phyloP scores from a whole-genome alignment of 2,113 vertebrate species.

The Litocranius walleri region DNA sequence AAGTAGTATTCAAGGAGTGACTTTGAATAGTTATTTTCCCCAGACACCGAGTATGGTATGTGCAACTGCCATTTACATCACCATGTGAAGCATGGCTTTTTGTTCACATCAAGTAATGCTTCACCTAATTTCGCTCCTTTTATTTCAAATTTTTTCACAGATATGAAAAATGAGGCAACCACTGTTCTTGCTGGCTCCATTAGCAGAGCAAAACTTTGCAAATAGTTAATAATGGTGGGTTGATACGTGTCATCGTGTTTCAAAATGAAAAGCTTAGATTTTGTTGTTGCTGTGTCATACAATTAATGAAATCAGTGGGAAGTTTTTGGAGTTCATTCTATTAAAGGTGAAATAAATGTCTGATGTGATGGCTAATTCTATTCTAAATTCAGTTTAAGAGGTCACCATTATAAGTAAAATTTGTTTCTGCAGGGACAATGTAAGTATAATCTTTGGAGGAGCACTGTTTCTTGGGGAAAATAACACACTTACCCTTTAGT shows the following conservation, averaged over 20 bases:
- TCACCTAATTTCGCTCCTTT: background rate
- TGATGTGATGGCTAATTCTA: background rate
- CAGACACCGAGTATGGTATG: background rate
- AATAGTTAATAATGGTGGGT: background rate
- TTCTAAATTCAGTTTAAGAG: background rate
- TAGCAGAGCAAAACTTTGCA: background rate
- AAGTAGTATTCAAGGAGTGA: background rate
- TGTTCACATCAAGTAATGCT: background rate
- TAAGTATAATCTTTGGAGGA: conserved; percentile 6
- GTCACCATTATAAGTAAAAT: background rate
- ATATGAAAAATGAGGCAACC: background rate
- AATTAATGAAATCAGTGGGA: background rate
- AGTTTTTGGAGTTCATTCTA: background rate
- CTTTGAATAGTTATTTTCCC: background rate
- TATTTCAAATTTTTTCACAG: background rate
- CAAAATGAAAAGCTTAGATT: background rate
- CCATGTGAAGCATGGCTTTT: background rate
- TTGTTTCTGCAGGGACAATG: conserved; percentile 23
- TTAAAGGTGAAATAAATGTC: background rate
- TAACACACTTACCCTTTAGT: background rate
- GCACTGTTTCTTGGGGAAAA: background rate
- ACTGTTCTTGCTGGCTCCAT: background rate
- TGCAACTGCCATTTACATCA: background rate
- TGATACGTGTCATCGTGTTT: background rate
- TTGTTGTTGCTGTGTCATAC: no score